These are phyloP conservation scores for Eonycteris spelaea DNA, from an alignment of 2,113 vertebrate species.

Conservation along the genomic window DNA sequence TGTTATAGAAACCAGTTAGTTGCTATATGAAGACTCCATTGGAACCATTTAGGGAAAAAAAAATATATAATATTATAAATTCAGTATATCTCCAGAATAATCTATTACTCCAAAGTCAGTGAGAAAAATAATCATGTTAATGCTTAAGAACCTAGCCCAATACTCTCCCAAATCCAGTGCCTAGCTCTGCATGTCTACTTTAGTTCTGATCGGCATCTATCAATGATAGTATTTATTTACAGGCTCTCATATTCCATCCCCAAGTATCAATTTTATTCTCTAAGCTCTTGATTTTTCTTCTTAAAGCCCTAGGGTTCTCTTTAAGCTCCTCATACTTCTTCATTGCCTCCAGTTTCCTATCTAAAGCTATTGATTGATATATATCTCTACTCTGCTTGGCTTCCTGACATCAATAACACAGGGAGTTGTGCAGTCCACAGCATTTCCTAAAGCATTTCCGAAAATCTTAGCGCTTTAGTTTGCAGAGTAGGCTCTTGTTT, in stretches of 20 bases:
- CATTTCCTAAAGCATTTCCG: conserved; percentile 66
- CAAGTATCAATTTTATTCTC: conserved; percentile 48
- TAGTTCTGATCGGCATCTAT: neutral
- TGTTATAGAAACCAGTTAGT: neutral
- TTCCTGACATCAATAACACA: conserved; percentile 64
- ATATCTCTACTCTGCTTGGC: conserved; percentile 57
- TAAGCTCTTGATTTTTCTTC: conserved; percentile 52
- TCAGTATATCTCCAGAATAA: neutral
- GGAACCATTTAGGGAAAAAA: neutral
- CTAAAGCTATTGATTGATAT: conserved; percentile 18
- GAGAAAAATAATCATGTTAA: neutral
- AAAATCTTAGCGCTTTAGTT: conserved; percentile 58
- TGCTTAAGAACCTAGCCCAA: neutral
- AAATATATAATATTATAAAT: conserved; percentile 26
- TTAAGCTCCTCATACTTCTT: conserved; percentile 50
- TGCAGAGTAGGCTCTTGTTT: conserved; percentile 39
- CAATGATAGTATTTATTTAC: neutral
- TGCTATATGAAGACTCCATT: neutral
- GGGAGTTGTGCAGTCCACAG: conserved; percentile 33
- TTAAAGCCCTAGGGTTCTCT: conserved; percentile 48
- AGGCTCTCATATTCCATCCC: neutral
- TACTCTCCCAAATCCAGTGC: neutral
- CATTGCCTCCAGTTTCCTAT: conserved; percentile 35
- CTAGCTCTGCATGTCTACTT: neutral
- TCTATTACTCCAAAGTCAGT: conserved; percentile 25